phyloP scores from a whole-genome alignment of 1,140 invertebrate genomes.

The Elymnias hypermnestra region DNA sequence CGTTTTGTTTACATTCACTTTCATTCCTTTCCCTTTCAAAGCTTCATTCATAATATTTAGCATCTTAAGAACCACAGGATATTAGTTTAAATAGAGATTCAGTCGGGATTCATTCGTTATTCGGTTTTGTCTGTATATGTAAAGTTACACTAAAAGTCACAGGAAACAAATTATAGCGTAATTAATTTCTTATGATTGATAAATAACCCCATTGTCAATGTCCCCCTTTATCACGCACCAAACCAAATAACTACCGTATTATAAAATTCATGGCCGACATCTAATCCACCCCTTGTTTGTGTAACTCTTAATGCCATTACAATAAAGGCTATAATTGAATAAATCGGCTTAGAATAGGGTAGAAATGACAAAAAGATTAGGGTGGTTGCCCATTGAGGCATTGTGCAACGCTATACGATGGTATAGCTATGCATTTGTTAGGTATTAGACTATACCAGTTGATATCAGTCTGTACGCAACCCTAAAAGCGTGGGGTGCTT shows the following conservation, averaged over 20 bases:
- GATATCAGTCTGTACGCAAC: no score
- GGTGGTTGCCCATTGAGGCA: background rate
- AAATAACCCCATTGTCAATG: conserved; percentile 13
- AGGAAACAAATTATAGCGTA: conserved; percentile 25
- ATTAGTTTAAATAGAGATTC: no score
- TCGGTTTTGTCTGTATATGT: background rate
- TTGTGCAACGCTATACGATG: background rate
- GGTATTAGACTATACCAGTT: no score
- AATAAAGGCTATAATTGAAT: conserved; percentile 6
- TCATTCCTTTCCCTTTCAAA: no score
- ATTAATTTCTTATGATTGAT: conserved; percentile 21
- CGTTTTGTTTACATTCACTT: no score
- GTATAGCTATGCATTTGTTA: no score
- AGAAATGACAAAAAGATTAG: conserved; percentile 1
- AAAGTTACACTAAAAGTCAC: conserved; percentile 16
- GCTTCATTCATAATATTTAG: no score
- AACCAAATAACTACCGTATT: conserved; percentile 17
- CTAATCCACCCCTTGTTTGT: conserved; percentile 5
- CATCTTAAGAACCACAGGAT: no score
- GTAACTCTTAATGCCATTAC: background rate
- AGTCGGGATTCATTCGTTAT: background rate
- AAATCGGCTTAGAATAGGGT: background rate
- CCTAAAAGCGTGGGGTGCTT: no score
- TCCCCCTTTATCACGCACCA: conserved; percentile 14
- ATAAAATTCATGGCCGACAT: conserved; percentile 5